Conservation (phyloP, 2,113 vertebrate genomes). For the Sphyrna mokarran region DNA sequence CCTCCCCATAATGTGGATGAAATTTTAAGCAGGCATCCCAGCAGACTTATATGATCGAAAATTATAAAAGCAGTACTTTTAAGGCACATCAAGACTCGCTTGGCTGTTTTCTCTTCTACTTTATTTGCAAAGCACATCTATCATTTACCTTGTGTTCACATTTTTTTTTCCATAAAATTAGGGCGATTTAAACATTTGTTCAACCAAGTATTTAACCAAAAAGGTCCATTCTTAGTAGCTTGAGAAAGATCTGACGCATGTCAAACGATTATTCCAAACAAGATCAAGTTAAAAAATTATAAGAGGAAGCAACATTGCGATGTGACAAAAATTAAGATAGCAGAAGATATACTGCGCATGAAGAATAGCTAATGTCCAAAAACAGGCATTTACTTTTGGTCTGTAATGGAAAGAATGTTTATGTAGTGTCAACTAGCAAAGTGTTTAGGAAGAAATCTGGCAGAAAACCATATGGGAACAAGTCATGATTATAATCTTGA, state of each 20-base stretch:
- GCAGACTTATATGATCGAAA: background rate
- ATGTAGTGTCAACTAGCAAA: background rate
- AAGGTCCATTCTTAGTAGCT: background rate
- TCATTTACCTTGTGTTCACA: background rate
- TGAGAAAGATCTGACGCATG: background rate
- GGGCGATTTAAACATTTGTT: background rate
- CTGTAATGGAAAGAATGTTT: constrained; percentile 1
- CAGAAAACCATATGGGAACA: constrained; percentile 1
- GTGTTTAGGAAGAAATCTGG: background rate
- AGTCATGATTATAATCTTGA: constrained; percentile 9
- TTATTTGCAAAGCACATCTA: background rate
- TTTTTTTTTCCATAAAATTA: background rate
- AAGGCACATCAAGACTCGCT: background rate
- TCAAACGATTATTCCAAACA: background rate
- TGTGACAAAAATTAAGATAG: background rate
- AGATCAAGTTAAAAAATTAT: background rate
- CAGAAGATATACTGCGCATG: background rate
- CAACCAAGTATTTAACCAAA: background rate
- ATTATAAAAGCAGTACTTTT: background rate
- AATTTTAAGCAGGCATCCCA: background rate
- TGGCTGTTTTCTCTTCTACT: background rate
- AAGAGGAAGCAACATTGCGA: background rate
- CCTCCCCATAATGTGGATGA: background rate
- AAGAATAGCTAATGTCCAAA: background rate
- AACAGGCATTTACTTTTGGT: background rate